These are phyloP conservation scores for Temnothorax rugatulus DNA, from an alignment of 2,888 invertebrate genomes.

Conservation along the genomic window DNA sequence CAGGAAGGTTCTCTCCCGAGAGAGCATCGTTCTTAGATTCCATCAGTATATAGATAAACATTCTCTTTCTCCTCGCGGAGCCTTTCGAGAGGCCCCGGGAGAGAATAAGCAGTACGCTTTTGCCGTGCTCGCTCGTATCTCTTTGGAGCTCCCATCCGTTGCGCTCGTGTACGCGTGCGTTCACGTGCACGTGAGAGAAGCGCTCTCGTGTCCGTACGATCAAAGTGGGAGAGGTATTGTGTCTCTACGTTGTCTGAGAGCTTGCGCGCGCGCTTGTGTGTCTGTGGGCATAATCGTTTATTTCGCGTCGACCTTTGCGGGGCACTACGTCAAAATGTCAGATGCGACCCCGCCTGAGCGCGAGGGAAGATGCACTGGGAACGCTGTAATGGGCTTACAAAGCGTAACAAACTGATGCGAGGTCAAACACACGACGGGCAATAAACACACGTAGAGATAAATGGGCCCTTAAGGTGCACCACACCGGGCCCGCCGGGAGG, in stretches of 20 bases:
- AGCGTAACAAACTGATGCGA: slow-evolving; percentile 86
- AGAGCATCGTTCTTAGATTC: slow-evolving; percentile 71
- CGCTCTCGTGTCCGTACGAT: slow-evolving; percentile 24
- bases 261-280: slow-evolving; percentile 42
- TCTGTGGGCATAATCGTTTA: slow-evolving; percentile 82
- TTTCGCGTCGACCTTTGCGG: slow-evolving; percentile 85
- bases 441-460: slow-evolving; percentile 86
- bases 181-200: neutral
- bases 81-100: slow-evolving; percentile 65
- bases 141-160: slow-evolving; percentile 16
- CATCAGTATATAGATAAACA: slow-evolving; percentile 74
- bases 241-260: slow-evolving; percentile 66
- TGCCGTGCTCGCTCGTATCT: slow-evolving; percentile 68
- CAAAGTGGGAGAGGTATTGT: slow-evolving; percentile 65
- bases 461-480: slow-evolving; percentile 81
- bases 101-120: slow-evolving; percentile 63
- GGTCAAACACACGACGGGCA: slow-evolving; percentile 86
- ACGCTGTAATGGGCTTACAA: slow-evolving; percentile 86
- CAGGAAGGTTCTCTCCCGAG: slow-evolving; percentile 24
- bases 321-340: slow-evolving; percentile 86
- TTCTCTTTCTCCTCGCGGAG: slow-evolving; percentile 68
- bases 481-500: slow-evolving; percentile 56
- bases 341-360: slow-evolving; percentile 84
- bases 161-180: slow-evolving; percentile 4
- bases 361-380: slow-evolving; percentile 83